These are phyloP conservation scores for Solenopsis invicta DNA, from an alignment of 1,140 invertebrate genomes.

Conservation along the genomic window DNA sequence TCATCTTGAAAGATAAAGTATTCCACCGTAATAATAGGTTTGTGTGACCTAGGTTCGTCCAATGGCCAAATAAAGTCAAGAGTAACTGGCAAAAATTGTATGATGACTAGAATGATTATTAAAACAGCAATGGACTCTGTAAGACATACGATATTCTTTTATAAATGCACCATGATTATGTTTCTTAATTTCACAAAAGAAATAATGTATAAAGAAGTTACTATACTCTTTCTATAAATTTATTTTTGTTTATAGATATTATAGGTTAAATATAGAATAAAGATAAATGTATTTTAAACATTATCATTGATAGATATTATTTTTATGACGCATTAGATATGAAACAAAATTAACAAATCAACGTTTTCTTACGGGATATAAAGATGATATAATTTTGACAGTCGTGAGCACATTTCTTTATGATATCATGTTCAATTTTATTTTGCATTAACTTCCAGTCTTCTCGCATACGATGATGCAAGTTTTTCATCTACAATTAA, in stretches of 20 bases:
- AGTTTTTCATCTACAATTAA: slow-evolving; percentile 20
- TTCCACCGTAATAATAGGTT: slow-evolving; percentile 3
- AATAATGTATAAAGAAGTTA: not conserved
- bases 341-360: not conserved
- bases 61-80: slow-evolving; percentile 40
- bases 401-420: slow-evolving; percentile 14
- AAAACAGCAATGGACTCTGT: not conserved
- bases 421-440: slow-evolving; percentile 53
- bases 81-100: not conserved
- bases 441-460: slow-evolving; percentile 26
- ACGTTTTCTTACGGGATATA: slow-evolving; percentile 25
- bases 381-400: not conserved
- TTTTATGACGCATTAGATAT: not conserved
- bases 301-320: not conserved
- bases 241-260: not conserved
- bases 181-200: not conserved
- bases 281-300: not conserved
- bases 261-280: not conserved
- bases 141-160: not conserved
- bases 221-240: not conserved
- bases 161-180: not conserved
- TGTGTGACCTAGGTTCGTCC: slow-evolving; percentile 21
- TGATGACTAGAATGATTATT: not conserved
- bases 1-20: slow-evolving; percentile 37
- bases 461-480: slow-evolving; percentile 4